Evolutionary conservation across 92 coral and sea anemone genomes (phyloP).

Genomic region (Ricordea florida): DNA sequence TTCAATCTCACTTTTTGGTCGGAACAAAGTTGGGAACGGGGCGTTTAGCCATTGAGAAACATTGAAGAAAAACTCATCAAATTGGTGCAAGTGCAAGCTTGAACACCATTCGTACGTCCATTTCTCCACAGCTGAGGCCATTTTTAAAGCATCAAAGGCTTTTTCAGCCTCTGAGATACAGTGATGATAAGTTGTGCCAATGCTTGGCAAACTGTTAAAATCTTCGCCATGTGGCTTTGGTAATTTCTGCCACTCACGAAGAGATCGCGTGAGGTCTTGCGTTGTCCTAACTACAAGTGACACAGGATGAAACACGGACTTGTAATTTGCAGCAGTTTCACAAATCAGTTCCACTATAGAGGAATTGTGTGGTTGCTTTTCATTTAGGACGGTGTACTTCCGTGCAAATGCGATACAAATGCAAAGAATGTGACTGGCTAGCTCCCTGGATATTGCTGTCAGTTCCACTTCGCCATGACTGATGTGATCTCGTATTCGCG

Average conservation of each 20-base stretch:
- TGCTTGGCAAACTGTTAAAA: conserved; percentile 1
- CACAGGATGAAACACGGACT: conserved; percentile 79
- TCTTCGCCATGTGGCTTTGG: conserved; percentile 61
- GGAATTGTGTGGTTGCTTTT: neutral
- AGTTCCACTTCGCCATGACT: conserved; percentile 92
- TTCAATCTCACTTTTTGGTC: conserved; percentile 73
- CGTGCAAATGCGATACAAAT: conserved; percentile 75
- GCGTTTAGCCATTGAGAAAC: conserved; percentile 8
- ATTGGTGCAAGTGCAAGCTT: neutral
- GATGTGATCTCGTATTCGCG: conserved; percentile 82
- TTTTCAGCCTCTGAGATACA: neutral
- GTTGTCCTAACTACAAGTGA: conserved; percentile 49
- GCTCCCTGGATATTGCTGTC: conserved; percentile 44
- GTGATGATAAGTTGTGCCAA: neutral
- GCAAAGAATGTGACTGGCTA: conserved; percentile 78
- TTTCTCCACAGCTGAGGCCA: no score
- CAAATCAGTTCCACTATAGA: conserved; percentile 28
- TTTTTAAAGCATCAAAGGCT: neutral
- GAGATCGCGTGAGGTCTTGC: conserved; percentile 10
- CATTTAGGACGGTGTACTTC: conserved; percentile 8
- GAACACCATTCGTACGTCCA: no score
- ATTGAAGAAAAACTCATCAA: neutral
- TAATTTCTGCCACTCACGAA: conserved; percentile 53
- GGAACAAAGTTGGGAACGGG: conserved; percentile 52
- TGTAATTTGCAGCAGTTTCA: conserved; percentile 42